Percentiles rank a stretch among this genome's conserved stretches.
These are phyloP conservation scores for Dasypus novemcinctus DNA, from an alignment of 2,113 vertebrate genomes.

Conservation along the genomic window DNA sequence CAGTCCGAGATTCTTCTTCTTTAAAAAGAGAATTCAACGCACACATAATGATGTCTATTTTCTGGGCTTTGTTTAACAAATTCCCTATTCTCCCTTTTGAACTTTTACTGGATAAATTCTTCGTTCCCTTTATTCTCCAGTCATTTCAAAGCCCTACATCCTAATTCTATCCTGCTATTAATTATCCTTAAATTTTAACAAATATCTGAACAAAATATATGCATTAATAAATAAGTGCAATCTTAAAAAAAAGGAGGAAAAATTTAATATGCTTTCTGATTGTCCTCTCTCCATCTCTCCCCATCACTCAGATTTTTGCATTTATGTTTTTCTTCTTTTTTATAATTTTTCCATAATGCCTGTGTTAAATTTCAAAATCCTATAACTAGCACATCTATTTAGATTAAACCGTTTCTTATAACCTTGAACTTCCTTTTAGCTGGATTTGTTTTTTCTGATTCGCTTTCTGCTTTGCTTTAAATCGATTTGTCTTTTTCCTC, in stretches of 20 bases:
- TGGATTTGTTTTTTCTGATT: conserved; percentile 21
- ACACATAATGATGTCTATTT: background rate
- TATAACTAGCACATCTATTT: background rate
- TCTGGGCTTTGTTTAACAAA: background rate
- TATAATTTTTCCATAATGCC: background rate
- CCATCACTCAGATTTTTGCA: background rate
- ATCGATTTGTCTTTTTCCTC: background rate
- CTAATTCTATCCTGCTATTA: background rate
- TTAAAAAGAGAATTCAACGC: background rate
- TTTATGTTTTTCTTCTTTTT: background rate
- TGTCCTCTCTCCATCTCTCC: background rate
- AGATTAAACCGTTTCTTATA: background rate
- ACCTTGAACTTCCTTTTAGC: background rate
- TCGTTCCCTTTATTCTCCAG: conserved; percentile 15
- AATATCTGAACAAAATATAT: conserved; percentile 1
- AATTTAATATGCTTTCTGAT: background rate
- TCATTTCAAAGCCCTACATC: background rate
- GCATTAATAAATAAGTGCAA: background rate
- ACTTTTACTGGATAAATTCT: background rate
- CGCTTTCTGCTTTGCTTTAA: background rate
- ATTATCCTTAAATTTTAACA: conserved; percentile 13
- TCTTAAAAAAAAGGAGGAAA: background rate
- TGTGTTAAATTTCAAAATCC: conserved; percentile 19
- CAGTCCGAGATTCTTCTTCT: background rate
- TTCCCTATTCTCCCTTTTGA: background rate